Conservation (phyloP, 2,888 invertebrate genomes). For the Caprella mutica region DNA sequence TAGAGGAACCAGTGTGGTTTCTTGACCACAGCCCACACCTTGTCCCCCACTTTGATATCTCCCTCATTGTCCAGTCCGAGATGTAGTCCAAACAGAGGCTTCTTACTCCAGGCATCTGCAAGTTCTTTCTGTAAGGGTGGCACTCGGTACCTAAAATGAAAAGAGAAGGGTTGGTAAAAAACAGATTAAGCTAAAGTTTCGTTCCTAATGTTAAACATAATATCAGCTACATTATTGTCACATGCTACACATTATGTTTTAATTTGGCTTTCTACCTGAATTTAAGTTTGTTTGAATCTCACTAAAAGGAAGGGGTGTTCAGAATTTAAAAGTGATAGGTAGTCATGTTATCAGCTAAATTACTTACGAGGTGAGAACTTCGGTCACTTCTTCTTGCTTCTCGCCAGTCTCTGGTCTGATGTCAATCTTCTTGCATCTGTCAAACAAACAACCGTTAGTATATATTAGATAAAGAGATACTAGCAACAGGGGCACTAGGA, state of each 20-base stretch:
- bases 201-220: too few relatives aligned
- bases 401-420: not conserved
- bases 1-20: slow-evolving; percentile 6
- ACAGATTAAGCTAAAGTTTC: too few relatives aligned
- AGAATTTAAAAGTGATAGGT: too few relatives aligned
- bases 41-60: slow-evolving; percentile 2
- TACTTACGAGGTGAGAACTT: not conserved
- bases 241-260: too few relatives aligned
- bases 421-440: not conserved
- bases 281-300: too few relatives aligned
- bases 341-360: not conserved
- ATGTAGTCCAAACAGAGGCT: slow-evolving; percentile 8
- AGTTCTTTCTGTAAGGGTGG: not conserved
- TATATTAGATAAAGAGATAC: too few relatives aligned
- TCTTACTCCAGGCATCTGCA: not conserved
- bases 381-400: not conserved
- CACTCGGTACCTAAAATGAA: slow-evolving; percentile 4
- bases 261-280: too few relatives aligned
- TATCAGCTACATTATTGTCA: too few relatives aligned
- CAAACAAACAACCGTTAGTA: too few relatives aligned
- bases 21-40: not conserved
- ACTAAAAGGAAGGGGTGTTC: too few relatives aligned
- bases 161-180: too few relatives aligned
- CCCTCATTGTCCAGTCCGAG: not conserved
- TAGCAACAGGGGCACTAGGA: too few relatives aligned